Conservation (phyloP, 2,797 vertebrate genomes). For the Lepus oiostolus region DNA sequence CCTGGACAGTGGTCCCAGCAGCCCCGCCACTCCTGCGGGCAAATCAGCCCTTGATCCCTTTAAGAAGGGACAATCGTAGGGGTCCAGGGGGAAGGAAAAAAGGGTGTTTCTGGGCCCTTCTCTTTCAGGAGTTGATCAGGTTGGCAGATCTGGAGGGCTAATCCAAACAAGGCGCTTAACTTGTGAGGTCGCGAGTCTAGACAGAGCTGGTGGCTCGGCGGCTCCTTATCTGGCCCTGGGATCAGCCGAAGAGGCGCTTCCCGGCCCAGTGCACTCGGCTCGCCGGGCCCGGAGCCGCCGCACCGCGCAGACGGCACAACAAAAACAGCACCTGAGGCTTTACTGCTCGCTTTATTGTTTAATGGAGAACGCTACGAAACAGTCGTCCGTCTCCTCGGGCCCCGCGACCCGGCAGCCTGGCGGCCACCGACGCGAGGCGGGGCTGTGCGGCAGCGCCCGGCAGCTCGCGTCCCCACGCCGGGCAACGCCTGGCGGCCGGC, state of each 20-base stretch:
- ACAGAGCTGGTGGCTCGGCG: conserved; percentile 91
- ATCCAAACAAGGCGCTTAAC: conserved; percentile 92
- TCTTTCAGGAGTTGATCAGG: conserved; percentile 87
- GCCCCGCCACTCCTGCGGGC: conserved; percentile 66
- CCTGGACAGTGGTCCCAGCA: conserved; percentile 65
- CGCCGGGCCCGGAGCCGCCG: conserved; percentile 86
- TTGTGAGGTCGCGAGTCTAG: conserved; percentile 93
- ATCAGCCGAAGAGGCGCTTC: conserved; percentile 90
- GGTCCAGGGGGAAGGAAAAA: conserved; percentile 81
- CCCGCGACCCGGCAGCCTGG: neutral
- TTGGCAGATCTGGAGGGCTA: conserved; percentile 90
- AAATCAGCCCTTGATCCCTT: conserved; percentile 69
- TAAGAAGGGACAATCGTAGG: conserved; percentile 57
- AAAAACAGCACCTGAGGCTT: conserved; percentile 89
- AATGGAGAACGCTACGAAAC: conserved; percentile 68
- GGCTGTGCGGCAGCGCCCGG: neutral
- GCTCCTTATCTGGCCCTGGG: conserved; percentile 91
- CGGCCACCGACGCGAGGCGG: neutral
- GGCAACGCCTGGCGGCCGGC: neutral
- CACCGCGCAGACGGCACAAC: conserved; percentile 87
- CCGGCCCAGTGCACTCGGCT: conserved; percentile 87
- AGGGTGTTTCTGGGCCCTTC: conserved; percentile 87
- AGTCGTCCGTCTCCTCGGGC: conserved; percentile 48
- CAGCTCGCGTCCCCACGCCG: neutral
- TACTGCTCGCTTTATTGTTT: conserved; percentile 87